Evolutionary conservation across 1,140 invertebrate genomes (phyloP), one percentile per base, ranked within the genome.

Genomic region (Drosophila micromelanica): DNA sequence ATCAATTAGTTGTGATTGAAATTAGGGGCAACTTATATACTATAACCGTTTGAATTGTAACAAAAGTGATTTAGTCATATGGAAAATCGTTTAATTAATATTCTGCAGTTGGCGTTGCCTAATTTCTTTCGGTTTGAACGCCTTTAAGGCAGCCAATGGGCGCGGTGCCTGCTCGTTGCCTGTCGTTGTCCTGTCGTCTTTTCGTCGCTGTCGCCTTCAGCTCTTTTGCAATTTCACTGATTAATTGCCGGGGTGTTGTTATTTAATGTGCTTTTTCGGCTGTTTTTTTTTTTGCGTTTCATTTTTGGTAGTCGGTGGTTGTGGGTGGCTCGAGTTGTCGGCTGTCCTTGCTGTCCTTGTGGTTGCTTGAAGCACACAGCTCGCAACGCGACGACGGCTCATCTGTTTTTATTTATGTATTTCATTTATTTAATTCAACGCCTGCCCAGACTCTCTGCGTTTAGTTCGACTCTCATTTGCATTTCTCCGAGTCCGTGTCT

Each of bases 401-500:
- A 81, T 81, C 78, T 81, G 78, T 74, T 70, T 49, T 70, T 86
- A 86, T 80, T 85, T 85, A 85, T 80, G 81, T 80, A 85, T 86
- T 86, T 86, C 74, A 86, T 87, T 86, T 87, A 86, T 86, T 86
- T 86, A 86, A 86, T 86, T 86, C 65, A 85, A 71, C 62, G 81
- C 75, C 81, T 85, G 77, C 23, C 56, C 46, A 43, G 60, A 3
- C 38, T 46, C 37, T 46, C 37, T 46, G 42, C 51, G 37, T 69
- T 69, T 62, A 69, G 65, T 69, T 69, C 17, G 48, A 38, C 40
- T 70, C 52, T 55, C 73, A 62, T 70, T 46, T 72, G 40, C 64
- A 69, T 40, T 64, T 62, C n/a, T 49, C 15, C 15, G 27, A 13
- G 68, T 42, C 69, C 13, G 30, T 17, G 30, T 60, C 38, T 13